Percentiles rank a stretch among this genome's conserved stretches.
Conservation (phyloP, 92 coral and sea anemone genomes). For the Porites divaricata region DNA sequence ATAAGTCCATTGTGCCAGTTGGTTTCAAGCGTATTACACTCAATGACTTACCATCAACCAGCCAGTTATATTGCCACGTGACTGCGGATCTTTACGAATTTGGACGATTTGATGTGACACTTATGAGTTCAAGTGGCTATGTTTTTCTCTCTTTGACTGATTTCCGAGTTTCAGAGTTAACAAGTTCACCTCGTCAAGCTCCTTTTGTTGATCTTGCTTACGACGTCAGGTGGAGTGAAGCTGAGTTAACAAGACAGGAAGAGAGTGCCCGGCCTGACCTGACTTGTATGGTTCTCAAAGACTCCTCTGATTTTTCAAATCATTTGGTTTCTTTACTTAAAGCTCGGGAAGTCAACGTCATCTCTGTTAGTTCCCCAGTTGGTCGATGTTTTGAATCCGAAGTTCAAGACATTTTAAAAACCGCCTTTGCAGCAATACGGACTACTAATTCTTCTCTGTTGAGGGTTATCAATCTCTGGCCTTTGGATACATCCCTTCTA, state of each 20-base stretch:
- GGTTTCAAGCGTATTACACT: constrained; percentile 38
- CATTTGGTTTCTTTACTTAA: constrained; percentile 21
- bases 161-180: constrained; percentile 63
- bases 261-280: not conserved
- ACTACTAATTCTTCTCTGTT: constrained; percentile 4
- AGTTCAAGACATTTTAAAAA: not conserved
- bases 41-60: constrained; percentile 17
- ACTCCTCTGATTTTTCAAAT: constrained; percentile 21
- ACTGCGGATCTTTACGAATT: constrained; percentile 21
- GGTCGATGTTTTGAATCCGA: not conserved
- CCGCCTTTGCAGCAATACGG: constrained; percentile 3
- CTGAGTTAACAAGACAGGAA: not conserved
- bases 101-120: constrained; percentile 50
- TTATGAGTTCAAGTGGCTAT: constrained; percentile 64
- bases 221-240: constrained; percentile 63
- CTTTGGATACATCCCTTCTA: constrained; percentile 45
- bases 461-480: constrained; percentile 69
- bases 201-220: constrained; percentile 47
- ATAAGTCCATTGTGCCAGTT: constrained; percentile 53
- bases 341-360: constrained; percentile 14
- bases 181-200: constrained; percentile 15
- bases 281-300: constrained; percentile 44
- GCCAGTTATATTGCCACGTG: constrained; percentile 71
- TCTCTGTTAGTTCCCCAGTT: constrained; percentile 17
- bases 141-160: constrained; percentile 49